Evolutionary conservation across 2,797 vertebrate genomes (phyloP), one percentile per base, ranked within the genome.

Genomic region (Necrosyrtes monachus): DNA sequence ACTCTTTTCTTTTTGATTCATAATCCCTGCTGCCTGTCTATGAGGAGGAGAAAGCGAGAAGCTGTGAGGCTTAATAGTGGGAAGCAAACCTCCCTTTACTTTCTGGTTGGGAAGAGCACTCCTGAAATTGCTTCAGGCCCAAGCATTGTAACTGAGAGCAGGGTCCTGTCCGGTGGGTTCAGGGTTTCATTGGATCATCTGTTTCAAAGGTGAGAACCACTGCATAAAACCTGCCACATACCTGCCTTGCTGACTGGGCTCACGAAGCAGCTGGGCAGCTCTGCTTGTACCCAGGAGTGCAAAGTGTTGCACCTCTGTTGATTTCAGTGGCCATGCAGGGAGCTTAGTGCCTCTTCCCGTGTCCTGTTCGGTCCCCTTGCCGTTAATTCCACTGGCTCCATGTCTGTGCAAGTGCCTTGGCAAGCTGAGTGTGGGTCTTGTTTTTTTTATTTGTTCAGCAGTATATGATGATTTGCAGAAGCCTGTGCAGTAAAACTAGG

Each of bases 391-490:
- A 7, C 46, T 62, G 59, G 37, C 15, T 87, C 22, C 23, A 5
- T 0, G 3, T 41, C 68, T 69, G 20, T 75, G 62, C 45, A 23
- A 53, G 65, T 41, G 67, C 43, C 59, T 63, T 84, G 84, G 43
- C 22, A 59, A 31, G 16, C 50, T 76, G 41, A 63, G 30, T 13
- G 54, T 3, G 1, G 9, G 18, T 72, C 57, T 65, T 86, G 56
- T 1, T 3, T 23, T 85, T 35, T 90, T 77, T 31, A 19, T 81
- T 86, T 95, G 62, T 81, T 92, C 82, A 91, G 57, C 51, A 76
- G 69, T 85, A 54, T 2, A 10, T 93, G 93, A 89, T 90, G 68
- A 72, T 92, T 92, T 93, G 86, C 74, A 92, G 81, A 95, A 90
- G 67, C 45, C 92, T 96, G 62, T 92, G 67, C 88, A 82, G 24